phyloP scores from a whole-genome alignment of 2,888 invertebrate genomes.

The Morinoia aosen region DNA sequence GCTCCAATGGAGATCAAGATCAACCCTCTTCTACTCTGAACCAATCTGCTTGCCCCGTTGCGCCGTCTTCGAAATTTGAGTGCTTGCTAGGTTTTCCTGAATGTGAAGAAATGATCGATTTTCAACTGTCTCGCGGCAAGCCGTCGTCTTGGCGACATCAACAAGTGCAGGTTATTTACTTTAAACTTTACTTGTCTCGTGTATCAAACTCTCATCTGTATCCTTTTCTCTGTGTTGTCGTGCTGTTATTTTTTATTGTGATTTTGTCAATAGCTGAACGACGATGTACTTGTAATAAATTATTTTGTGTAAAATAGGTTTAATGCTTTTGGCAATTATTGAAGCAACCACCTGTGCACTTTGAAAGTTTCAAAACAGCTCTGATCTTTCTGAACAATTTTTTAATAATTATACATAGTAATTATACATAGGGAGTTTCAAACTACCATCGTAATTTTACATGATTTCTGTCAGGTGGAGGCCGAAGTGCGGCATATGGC shows the following conservation, averaged over 20 bases:
- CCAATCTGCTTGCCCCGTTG: background rate
- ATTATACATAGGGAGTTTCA: too few relatives aligned
- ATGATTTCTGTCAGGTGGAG: background rate
- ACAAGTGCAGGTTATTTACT: background rate
- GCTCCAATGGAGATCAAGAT: background rate
- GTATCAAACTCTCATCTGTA: background rate
- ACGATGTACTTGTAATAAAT: background rate
- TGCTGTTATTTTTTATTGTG: background rate
- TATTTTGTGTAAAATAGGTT: background rate
- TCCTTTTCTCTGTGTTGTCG: background rate
- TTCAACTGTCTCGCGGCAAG: background rate
- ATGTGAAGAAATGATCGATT: background rate
- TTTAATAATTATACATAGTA: too few relatives aligned
- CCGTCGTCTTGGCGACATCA: background rate
- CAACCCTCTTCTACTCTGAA: background rate
- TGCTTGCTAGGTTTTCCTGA: background rate
- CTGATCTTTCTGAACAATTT: too few relatives aligned
- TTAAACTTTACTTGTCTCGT: background rate
- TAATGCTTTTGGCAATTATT: background rate
- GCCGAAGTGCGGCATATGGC: conserved; percentile 39
- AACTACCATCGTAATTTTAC: background rate
- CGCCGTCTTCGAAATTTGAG: background rate
- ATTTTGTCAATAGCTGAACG: background rate
- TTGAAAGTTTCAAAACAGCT: background rate
- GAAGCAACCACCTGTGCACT: background rate